Conservation (phyloP, 1,140 invertebrate genomes). For the Pachypsylla venusta region DNA sequence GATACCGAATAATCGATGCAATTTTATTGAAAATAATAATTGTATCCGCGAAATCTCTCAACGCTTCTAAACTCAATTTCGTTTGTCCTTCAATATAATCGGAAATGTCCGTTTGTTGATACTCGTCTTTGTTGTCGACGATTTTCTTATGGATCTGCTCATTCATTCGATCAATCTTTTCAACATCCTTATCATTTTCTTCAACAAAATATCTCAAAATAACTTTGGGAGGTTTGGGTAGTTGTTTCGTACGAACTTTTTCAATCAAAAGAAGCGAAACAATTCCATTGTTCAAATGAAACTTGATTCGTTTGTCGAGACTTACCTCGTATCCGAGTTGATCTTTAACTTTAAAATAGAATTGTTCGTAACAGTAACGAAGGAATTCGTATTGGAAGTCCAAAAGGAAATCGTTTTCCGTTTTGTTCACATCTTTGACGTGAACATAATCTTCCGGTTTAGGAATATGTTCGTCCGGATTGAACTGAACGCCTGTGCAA, state of each 20-base stretch:
- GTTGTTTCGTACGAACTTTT: not conserved
- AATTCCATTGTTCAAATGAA: not conserved
- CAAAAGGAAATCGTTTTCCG: not conserved
- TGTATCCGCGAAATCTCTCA: not conserved
- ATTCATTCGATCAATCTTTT: not conserved
- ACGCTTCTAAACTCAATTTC: not conserved
- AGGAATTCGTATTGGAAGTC: not conserved
- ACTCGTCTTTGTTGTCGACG: not conserved
- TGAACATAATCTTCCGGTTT: not conserved
- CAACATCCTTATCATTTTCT: not conserved
- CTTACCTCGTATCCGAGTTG: not conserved
- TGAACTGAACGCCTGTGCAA: not conserved
- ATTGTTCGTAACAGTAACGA: not conserved
- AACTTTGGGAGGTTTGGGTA: not conserved
- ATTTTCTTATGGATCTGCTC: not conserved
- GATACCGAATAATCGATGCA: not conserved
- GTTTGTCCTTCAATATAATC: not conserved
- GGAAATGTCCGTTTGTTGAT: not conserved
- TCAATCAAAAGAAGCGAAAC: not conserved
- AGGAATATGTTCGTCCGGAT: not conserved
- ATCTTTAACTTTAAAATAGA: not conserved
- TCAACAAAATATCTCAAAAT: not conserved
- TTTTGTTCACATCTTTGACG: not conserved
- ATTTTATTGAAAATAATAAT: not conserved
- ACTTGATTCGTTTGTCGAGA: not conserved